Percentiles rank a stretch among this genome's conserved stretches.
Conservation (phyloP, 2,888 invertebrate genomes). For the Byasa hedistus region DNA sequence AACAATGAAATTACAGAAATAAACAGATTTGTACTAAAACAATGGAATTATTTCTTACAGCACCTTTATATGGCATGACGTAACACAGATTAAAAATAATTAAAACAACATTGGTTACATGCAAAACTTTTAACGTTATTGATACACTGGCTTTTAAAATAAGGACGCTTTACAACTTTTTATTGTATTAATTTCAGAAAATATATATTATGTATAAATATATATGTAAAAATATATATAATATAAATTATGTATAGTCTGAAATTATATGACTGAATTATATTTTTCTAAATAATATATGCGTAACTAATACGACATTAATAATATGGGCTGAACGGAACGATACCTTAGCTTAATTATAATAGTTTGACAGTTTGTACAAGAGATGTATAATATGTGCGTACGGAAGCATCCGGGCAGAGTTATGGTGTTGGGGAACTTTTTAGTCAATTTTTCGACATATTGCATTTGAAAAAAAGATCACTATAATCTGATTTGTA, state of each 20-base stretch:
- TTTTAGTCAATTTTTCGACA: too few relatives aligned
- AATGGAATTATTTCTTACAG: constrained; percentile 56
- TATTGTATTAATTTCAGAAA: not conserved
- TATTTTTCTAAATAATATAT: not conserved
- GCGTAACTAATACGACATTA: constrained; percentile 31
- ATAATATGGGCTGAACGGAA: constrained; percentile 39
- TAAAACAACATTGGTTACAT: constrained; percentile 18
- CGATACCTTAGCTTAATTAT: constrained; percentile 40
- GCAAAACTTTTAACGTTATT: constrained; percentile 9
- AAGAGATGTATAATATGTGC: constrained; percentile 60
- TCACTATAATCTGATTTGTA: constrained; percentile 1
- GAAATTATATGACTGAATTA: not conserved
- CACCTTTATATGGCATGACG: constrained; percentile 59
- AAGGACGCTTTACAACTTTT: not conserved
- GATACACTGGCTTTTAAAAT: constrained; percentile 13
- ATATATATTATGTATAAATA: not conserved
- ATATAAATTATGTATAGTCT: not conserved
- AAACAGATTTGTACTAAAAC: constrained; percentile 57
- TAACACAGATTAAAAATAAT: constrained; percentile 23
- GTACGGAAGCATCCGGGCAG: constrained; percentile 46
- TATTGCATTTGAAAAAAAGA: too few relatives aligned
- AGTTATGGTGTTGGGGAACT: constrained; percentile 20
- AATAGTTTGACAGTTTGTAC: constrained; percentile 46
- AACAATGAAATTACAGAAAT: constrained; percentile 35
- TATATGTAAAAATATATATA: too few relatives aligned